Percentiles rank a stretch among this genome's conserved stretches.
phyloP scores from a whole-genome alignment of 2,888 invertebrate species.

The Drosophila kanekoi region DNA sequence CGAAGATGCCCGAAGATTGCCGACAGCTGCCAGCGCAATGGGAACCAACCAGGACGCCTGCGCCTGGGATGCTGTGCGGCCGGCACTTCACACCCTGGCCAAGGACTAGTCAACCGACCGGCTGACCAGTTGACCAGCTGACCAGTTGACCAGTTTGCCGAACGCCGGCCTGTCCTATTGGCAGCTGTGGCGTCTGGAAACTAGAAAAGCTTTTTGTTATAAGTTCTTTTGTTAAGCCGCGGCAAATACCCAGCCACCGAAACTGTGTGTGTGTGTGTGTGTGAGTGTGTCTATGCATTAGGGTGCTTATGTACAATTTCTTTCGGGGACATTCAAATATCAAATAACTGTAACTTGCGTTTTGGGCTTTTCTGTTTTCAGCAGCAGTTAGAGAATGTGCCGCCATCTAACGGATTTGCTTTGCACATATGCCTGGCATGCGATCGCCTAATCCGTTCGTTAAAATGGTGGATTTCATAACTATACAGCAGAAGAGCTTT shows the following conservation, averaged over 20 bases:
- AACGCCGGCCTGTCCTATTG: slow-evolving; percentile 33
- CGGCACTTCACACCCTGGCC: slow-evolving; percentile 56
- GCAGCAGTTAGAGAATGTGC: neutral
- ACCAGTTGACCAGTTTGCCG: slow-evolving; percentile 52
- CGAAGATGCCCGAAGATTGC: slow-evolving; percentile 17
- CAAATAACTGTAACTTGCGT: neutral
- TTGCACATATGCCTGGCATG: neutral
- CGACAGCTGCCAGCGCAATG: slow-evolving; percentile 37
- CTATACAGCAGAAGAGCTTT: neutral
- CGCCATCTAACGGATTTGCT: slow-evolving; percentile 13
- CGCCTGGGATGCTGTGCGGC: slow-evolving; percentile 65
- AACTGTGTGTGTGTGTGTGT: neutral
- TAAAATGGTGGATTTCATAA: slow-evolving; percentile 12
- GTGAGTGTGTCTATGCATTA: neutral
- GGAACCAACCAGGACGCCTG: slow-evolving; percentile 27
- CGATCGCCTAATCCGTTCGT: neutral
- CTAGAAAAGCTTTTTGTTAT: slow-evolving; percentile 70
- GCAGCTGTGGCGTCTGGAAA: slow-evolving; percentile 43
- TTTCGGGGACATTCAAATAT: neutral
- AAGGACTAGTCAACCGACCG: slow-evolving; percentile 37
- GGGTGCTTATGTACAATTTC: neutral
- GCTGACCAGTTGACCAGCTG: slow-evolving; percentile 16
- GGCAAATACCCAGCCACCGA: slow-evolving; percentile 1
- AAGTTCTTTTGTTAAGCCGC: slow-evolving; percentile 52
- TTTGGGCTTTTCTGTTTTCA: neutral